phyloP scores from a whole-genome alignment of 2,888 invertebrate species.

The Stenichneumon culpator region DNA sequence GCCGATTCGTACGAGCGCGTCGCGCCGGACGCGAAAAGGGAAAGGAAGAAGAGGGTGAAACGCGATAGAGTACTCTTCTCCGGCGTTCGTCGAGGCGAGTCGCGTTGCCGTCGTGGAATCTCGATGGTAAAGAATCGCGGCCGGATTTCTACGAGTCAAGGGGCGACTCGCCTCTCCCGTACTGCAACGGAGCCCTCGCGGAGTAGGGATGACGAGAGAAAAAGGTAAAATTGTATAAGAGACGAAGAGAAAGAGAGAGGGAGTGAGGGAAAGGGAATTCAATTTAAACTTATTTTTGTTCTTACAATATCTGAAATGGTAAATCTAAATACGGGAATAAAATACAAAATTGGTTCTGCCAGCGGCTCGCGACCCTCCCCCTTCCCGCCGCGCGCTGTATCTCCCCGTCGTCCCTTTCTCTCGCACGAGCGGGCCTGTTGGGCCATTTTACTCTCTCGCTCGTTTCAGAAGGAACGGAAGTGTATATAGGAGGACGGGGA shows the following conservation, averaged over 20 bases:
- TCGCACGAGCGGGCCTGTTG: constrained; percentile 40
- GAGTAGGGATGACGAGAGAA: constrained; percentile 26
- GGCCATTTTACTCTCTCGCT: background rate
- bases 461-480: constrained; percentile 11
- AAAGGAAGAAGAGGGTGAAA: constrained; percentile 36
- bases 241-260: constrained; percentile 37
- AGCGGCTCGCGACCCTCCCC: constrained; percentile 62
- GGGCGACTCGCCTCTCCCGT: constrained; percentile 33
- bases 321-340: constrained; percentile 83
- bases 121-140: constrained; percentile 34
- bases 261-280: constrained; percentile 77
- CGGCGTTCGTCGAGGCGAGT: constrained; percentile 33
- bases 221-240: constrained; percentile 26
- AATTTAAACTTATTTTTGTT: constrained; percentile 84
- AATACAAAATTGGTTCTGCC: constrained; percentile 81
- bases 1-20: constrained; percentile 46
- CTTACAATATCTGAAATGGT: constrained; percentile 82
- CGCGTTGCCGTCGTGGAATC: background rate
- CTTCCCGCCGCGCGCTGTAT: background rate
- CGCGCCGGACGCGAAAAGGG: constrained; percentile 34
- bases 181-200: background rate
- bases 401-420: constrained; percentile 32
- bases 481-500: constrained; percentile 32
- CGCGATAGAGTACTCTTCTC: constrained; percentile 50
- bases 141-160: constrained; percentile 54